Evolutionary conservation across 1,140 invertebrate species (phyloP), one percentile per base, ranked within the genome.

Genomic region (Calephelis nemesis): DNA sequence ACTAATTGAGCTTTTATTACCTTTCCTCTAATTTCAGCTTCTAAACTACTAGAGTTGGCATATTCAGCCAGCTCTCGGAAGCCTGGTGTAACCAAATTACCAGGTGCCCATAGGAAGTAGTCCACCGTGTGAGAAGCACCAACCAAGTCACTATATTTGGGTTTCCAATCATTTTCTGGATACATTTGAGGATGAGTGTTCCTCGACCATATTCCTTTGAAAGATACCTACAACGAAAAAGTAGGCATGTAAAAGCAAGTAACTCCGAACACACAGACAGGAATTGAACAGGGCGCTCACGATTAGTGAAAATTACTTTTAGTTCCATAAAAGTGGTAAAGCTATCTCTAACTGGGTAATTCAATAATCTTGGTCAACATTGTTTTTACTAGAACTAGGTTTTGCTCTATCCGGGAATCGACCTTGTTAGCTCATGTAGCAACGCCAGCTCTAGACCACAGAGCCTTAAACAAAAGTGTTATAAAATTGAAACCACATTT

Each of bases 121-220:
- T 85, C 79, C 3, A 69, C 64, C 5, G 78, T 69, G 42, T 91
- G 88, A 1, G 87, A 89, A 0, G 86, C 87, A 9, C 88, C 86
- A 0, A 85, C 83, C 12, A 91, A 39, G 60, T 88, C 83, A 54
- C 88, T 89, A 63, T 80, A 89, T 7, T 71, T 63, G 8, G 86
- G 85, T 9, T 79, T 45, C 85, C 85, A 87, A 40, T 88, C 87
- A 49, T 89, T 91, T 62, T 91, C 88, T 5, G 88, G 88, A 47
- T 81, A 91, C 0, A 82, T 50, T 7, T 72, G 75, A 5, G 87
- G 87, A 67, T 91, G 88, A 0, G 87, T 91, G 60, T 91, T 83
- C 11, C 88, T 74, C 0, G 88, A 91, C 88, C 88, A 91, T 42
- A 86, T 82, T 13, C 88, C 88, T 10, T 79, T 84, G 65, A 88